These are phyloP conservation scores for Piscicola geometra DNA, from an alignment of 2,888 invertebrate genomes.

Conservation along the genomic window DNA sequence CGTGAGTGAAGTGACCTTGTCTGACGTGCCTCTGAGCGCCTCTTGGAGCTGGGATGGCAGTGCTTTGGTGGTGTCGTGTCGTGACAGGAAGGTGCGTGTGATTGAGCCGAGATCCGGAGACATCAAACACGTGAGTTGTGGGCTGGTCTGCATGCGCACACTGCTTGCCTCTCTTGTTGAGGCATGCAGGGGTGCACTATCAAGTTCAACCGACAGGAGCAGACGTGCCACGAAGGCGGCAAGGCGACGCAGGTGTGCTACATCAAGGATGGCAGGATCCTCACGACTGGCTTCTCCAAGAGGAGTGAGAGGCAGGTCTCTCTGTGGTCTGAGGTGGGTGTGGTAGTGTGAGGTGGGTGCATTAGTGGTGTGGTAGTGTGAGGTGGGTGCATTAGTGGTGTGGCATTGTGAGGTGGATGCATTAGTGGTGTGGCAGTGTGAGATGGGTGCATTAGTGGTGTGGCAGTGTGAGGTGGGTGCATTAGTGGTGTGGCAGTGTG, in stretches of 20 bases:
- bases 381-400: too few relatives aligned
- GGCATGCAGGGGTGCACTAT: too few relatives aligned
- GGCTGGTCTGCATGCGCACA: too few relatives aligned
- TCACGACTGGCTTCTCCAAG: conserved; percentile 87
- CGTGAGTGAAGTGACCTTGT: conserved; percentile 77
- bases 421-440: too few relatives aligned
- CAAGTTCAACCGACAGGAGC: too few relatives aligned
- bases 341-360: not conserved
- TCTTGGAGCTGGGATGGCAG: conserved; percentile 86
- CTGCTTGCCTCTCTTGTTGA: too few relatives aligned
- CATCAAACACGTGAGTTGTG: conserved; percentile 58
- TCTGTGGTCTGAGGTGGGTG: conserved; percentile 63
- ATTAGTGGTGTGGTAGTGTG: too few relatives aligned
- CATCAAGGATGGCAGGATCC: conserved; percentile 72
- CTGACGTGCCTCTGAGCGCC: conserved; percentile 81
- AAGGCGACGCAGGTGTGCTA: conserved; percentile 68
- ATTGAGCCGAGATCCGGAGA: conserved; percentile 83
- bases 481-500: too few relatives aligned
- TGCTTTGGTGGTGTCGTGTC: conserved; percentile 80
- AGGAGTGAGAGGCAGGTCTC: conserved; percentile 90
- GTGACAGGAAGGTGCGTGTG: conserved; percentile 83
- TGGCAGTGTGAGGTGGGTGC: not conserved
- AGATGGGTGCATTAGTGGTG: not conserved
- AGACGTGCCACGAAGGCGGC: conserved; percentile 77
- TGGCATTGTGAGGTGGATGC: too few relatives aligned